Conservation (phyloP, 2,797 vertebrate genomes). For the Neopelma chrysocephalum region DNA sequence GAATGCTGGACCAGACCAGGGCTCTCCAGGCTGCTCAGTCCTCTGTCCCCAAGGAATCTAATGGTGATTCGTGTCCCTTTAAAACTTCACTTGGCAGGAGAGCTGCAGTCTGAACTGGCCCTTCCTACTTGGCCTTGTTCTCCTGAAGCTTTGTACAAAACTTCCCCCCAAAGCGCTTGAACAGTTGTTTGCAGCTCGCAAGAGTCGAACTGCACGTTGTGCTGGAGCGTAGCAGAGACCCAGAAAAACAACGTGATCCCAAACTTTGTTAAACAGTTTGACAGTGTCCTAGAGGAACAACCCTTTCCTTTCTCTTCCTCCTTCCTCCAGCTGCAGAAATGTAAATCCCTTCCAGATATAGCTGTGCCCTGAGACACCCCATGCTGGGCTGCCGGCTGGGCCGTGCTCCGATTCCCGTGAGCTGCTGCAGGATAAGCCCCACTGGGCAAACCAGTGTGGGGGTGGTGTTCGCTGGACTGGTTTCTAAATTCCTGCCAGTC, state of each 20-base stretch:
- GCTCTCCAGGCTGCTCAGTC: neutral
- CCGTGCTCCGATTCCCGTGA: rapidly evolving
- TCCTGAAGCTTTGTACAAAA: neutral
- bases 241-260: neutral
- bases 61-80: neutral
- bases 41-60: neutral
- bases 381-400: rapidly evolving
- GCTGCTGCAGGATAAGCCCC: neutral
- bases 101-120: neutral
- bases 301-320: neutral
- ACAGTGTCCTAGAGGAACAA: neutral
- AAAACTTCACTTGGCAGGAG: conserved; percentile 1
- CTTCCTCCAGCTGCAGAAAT: neutral
- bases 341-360: neutral
- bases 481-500: neutral
- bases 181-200: neutral
- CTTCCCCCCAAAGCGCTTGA: neutral
- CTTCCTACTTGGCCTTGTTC: neutral
- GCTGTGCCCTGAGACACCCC: neutral
- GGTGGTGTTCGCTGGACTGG: neutral
- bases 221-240: rapidly evolving
- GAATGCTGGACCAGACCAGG: neutral
- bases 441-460: neutral
- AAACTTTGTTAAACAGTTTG: neutral
- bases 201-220: rapidly evolving